These are phyloP conservation scores for Hycleus cichorii DNA, from an alignment of 1,140 invertebrate species.

Conservation along the genomic window DNA sequence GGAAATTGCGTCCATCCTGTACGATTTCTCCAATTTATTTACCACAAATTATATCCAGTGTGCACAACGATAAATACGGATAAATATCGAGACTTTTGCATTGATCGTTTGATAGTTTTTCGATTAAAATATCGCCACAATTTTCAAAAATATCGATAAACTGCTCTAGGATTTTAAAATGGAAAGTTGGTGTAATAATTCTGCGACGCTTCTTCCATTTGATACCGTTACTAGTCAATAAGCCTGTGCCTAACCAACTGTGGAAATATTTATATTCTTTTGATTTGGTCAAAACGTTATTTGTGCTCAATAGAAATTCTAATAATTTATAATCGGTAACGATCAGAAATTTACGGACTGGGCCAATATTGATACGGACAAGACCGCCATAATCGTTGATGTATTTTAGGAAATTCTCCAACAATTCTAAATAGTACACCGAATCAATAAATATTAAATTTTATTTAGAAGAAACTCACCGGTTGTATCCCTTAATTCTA, in stretches of 20 bases:
- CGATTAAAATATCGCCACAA: constrained; percentile 51
- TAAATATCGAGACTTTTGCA: background rate
- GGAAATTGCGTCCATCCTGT: too few species aligned
- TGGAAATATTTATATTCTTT: constrained; percentile 62
- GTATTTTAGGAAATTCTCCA: background rate
- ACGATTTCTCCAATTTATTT: background rate
- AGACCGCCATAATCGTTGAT: background rate
- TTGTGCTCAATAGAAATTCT: constrained; percentile 3
- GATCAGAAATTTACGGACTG: background rate
- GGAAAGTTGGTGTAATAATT: constrained; percentile 72
- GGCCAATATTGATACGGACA: background rate
- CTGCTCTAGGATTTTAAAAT: constrained; percentile 71
- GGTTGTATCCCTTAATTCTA: background rate
- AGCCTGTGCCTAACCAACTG: constrained; percentile 68
- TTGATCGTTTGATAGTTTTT: constrained; percentile 41
- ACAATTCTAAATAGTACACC: background rate
- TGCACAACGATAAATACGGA: background rate
- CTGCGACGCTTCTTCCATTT: constrained; percentile 58
- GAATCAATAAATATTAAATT: background rate
- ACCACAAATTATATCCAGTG: constrained; percentile 7
- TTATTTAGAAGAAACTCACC: background rate
- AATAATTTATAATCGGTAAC: constrained; percentile 4
- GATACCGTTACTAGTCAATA: constrained; percentile 56
- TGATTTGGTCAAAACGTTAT: constrained; percentile 1
- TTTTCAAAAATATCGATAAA: constrained; percentile 67